These are phyloP conservation scores for Pachycephus smyrnensis DNA, from an alignment of 2,888 invertebrate genomes.

Conservation along the genomic window DNA sequence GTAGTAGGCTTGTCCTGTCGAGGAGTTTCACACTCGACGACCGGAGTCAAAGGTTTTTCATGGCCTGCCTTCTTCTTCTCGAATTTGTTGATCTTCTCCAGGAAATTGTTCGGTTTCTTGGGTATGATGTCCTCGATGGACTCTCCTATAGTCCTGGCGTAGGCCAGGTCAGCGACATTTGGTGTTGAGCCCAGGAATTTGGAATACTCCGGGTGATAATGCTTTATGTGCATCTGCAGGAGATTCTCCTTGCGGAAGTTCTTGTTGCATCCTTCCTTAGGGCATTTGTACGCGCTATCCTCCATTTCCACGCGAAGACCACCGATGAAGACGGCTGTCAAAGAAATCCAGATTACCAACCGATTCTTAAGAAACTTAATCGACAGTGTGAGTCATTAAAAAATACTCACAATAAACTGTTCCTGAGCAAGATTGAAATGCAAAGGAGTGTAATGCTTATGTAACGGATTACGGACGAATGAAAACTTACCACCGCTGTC, in stretches of 20 bases:
- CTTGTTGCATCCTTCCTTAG: slow-evolving; percentile 86
- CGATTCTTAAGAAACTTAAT: neutral
- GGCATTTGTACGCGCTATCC: slow-evolving; percentile 78
- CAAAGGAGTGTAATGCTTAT: neutral
- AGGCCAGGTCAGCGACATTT: slow-evolving; percentile 87
- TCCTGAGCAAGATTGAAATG: slow-evolving; percentile 35
- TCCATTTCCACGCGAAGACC: slow-evolving; percentile 73
- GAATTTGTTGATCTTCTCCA: slow-evolving; percentile 66
- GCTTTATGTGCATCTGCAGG: slow-evolving; percentile 93
- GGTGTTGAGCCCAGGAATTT: slow-evolving; percentile 84
- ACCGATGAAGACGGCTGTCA: slow-evolving; percentile 66
- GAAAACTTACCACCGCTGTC: slow-evolving; percentile 52
- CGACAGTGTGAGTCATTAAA: neutral
- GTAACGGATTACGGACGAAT: neutral
- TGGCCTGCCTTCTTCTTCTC: slow-evolving; percentile 43
- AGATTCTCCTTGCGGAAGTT: slow-evolving; percentile 92
- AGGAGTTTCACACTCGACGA: slow-evolving; percentile 6
- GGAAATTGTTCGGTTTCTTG: slow-evolving; percentile 60
- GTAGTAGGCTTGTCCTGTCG: slow-evolving; percentile 4
- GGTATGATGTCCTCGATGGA: slow-evolving; percentile 68
- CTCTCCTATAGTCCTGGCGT: slow-evolving; percentile 80
- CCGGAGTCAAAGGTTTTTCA: slow-evolving; percentile 35
- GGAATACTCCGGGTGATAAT: slow-evolving; percentile 87
- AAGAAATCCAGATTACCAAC: slow-evolving; percentile 55
- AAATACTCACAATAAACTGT: slow-evolving; percentile 54